Evolutionary conservation across 1,140 invertebrate species (phyloP), one percentile per base, ranked within the genome.

Genomic region (Cydia splendana): DNA sequence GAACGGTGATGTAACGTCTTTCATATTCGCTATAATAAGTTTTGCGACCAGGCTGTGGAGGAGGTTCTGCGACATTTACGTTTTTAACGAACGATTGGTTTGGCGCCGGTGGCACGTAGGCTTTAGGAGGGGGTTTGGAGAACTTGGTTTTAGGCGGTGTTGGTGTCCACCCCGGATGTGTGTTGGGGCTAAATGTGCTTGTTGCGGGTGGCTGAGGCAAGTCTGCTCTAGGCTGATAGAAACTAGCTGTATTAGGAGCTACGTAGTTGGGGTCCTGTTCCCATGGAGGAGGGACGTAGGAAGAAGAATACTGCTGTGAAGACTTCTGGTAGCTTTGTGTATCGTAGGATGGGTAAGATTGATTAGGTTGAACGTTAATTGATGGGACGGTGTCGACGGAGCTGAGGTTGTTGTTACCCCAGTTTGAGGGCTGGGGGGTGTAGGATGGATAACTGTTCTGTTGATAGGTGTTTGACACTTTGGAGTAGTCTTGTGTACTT

Each of bases 21-120:
- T 93, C 91, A 77, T 93, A 93, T 83, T 93, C 91, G 75, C 91
- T 93, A 65, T 93, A 93, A 62, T 93, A 93, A 5, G 90, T 93
- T 83, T 93, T 93, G 34, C 87, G 86, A 4, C 91, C 90, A 42
- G 88, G 84, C 15, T 82, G 74, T 75, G 81, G 88, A 9, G 88
- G 83, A 74, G 82, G 80, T 74, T 92, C 90, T 4, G 77, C 75
- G 20, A 77, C 74, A 15, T 78, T 82, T 20, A 85, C 85, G 18
- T 85, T 81, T 74, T 88, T 91, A 4, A 93, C 91, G 77, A 93
- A 93, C 6, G 91, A 93, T 78, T 93, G 90, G 76, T 93, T 93
- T 6, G 91, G 91, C 53, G 88, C 88, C 30, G 91, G 91, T 65
- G 91, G 91, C 75, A 91, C 86, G 38, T 91, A 93, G 10, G 91